Evolutionary conservation across 2,113 vertebrate genomes (phyloP).

Genomic region (Myotis davidii): DNA sequence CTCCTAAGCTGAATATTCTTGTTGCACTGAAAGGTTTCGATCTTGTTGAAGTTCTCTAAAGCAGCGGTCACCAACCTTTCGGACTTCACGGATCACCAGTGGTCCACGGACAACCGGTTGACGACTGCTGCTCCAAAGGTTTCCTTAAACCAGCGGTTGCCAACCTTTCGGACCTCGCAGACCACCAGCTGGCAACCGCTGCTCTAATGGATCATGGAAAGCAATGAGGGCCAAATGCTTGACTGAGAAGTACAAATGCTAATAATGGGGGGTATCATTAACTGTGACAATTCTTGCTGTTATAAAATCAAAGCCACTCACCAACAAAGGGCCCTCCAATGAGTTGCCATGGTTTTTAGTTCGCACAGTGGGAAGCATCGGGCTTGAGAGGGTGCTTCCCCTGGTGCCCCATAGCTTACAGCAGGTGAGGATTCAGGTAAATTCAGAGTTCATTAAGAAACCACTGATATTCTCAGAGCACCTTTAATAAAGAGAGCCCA

Average conservation of each 20-base stretch:
- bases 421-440: background rate
- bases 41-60: background rate
- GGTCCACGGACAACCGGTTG: too few species aligned
- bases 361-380: background rate
- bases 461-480: background rate
- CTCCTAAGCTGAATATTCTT: background rate
- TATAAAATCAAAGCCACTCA: slow-evolving; percentile 30
- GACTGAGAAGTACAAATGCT: background rate
- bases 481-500: slow-evolving; percentile 19
- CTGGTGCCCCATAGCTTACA: background rate
- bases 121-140: background rate
- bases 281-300: background rate
- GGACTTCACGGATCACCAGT: too few species aligned
- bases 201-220: background rate
- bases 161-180: too few species aligned
- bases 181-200: too few species aligned
- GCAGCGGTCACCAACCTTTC: too few species aligned
- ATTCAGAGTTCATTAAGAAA: background rate
- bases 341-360: background rate
- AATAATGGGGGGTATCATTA: background rate
- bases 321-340: background rate
- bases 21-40: background rate
- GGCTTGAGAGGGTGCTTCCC: background rate
- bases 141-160: too few species aligned
- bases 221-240: background rate